These are phyloP conservation scores for Drosophila basisetae DNA, from an alignment of 2,888 invertebrate species.

Conservation along the genomic window DNA sequence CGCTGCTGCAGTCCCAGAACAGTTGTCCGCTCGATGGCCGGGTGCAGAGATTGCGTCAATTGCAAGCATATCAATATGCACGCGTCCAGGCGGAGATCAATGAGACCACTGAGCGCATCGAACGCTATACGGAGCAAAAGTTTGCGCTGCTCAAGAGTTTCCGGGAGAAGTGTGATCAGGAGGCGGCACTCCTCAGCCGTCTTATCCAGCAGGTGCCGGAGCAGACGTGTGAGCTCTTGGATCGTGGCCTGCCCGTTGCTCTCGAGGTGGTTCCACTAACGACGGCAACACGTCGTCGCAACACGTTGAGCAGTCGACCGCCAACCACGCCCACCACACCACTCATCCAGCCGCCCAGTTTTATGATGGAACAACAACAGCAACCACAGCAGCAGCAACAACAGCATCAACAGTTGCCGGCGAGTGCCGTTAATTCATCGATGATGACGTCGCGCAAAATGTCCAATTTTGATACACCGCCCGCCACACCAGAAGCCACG, in stretches of 20 bases:
- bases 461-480: constrained; percentile 85
- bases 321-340: constrained; percentile 81
- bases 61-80: constrained; percentile 88
- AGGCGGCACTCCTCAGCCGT: constrained; percentile 89
- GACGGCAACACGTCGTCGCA: constrained; percentile 68
- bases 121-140: constrained; percentile 90
- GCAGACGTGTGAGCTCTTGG: constrained; percentile 67
- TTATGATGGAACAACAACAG: constrained; percentile 28
- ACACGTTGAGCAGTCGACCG: constrained; percentile 76
- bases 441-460: constrained; percentile 75
- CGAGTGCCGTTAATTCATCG: constrained; percentile 38
- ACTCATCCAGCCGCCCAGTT: constrained; percentile 59
- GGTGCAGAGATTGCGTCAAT: constrained; percentile 73
- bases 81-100: constrained; percentile 90
- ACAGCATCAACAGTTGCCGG: constrained; percentile 44
- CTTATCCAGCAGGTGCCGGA: constrained; percentile 82
- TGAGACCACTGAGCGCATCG: constrained; percentile 91
- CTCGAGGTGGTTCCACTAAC: constrained; percentile 69
- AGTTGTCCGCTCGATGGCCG: constrained; percentile 44
- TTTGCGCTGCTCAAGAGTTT: constrained; percentile 91
- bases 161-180: constrained; percentile 90
- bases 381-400: constrained; percentile 25
- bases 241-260: constrained; percentile 66
- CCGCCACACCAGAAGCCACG: constrained; percentile 85
- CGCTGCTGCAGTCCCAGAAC: constrained; percentile 31